Percentiles rank a stretch among this genome's conserved stretches.
These are phyloP conservation scores for Pungitius pungitius DNA, from an alignment of 2,113 vertebrate species.

Conservation along the genomic window DNA sequence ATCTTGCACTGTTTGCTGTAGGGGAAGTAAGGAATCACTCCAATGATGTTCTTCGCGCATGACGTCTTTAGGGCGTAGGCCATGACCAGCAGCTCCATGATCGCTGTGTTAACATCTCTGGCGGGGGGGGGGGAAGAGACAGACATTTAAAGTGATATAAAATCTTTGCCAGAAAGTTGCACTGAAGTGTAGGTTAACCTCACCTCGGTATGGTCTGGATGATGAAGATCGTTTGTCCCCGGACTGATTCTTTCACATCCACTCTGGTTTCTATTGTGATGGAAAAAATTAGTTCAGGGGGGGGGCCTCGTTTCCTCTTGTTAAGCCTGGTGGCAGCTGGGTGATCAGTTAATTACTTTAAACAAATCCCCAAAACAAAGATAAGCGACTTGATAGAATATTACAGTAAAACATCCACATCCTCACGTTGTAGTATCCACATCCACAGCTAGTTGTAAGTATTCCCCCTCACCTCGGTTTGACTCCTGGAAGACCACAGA, in stretches of 20 bases:
- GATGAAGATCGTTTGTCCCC: conserved; percentile 98
- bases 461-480: conserved; percentile 91
- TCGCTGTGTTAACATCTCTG: conserved; percentile 97
- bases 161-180: background rate
- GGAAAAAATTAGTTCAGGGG: background rate
- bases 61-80: conserved; percentile 95
- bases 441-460: no score
- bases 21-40: conserved; percentile 98
- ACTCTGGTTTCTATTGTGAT: conserved; percentile 91
- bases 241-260: conserved; percentile 97
- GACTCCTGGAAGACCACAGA: conserved; percentile 96
- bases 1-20: conserved; percentile 99
- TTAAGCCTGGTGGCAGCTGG: background rate
- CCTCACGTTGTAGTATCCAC: no score
- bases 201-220: conserved; percentile 98
- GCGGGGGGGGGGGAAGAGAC: background rate
- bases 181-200: conserved; percentile 17
- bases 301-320: background rate
- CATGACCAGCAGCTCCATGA: conserved; percentile 98
- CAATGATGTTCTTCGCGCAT: conserved; percentile 96
- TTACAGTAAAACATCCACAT: background rate
- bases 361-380: background rate
- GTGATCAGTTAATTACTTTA: background rate
- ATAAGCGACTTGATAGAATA: background rate
- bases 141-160: background rate